Evolutionary conservation across 2,113 vertebrate genomes (phyloP), one percentile per base, ranked within the genome.

Genomic region (Crypturellus undulatus): DNA sequence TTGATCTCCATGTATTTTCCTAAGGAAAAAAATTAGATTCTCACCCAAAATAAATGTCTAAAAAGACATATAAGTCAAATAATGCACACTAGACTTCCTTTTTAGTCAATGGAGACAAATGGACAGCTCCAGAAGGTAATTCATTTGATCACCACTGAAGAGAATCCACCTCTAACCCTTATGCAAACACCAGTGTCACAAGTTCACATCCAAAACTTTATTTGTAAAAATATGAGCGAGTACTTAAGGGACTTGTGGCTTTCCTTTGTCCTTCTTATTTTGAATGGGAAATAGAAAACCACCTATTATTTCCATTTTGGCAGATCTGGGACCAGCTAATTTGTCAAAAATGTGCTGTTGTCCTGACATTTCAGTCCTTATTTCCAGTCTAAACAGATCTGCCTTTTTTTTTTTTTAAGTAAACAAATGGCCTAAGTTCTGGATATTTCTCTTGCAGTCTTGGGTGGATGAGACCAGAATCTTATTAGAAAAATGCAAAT

Each of bases 341-440:
- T 30, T 88, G 76, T 93, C 64, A 93, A 92, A 62, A 34, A 42
- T 36, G 19, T 42, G 30, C 64, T 75, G 56, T 88, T 64, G 79
- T 86, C 64, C 79, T 94, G 82, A 92, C 94, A 95, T 90, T 47
- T 43, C 75, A 88, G 26, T 18, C 58, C 70, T 81, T 84, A 60
- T 92, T 94, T 94, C 36, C 58, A 72, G 30, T 79, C 54, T n/a
- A 81, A 58, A 90, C 25, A 5, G 32, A 62, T 56, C 20, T 21
- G 42, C 17, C 11, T 25, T 22, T 52, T 52, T 52, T 22, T 52
- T 52, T 52, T 52, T 52, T 52, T 26, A 8, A 22, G 15, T 43
- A 22, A 49, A 5, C 10, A 49, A 49, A 24, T 22, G 47, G 21
- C 21, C 47, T 49, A 49, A 22, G 47, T 49, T 49, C 21, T 49